A percentile compares a stretch with the other conserved stretches of the same genome.
phyloP scores from a whole-genome alignment of 2,888 invertebrate genomes.

The Drosophila suboccidentalis region DNA sequence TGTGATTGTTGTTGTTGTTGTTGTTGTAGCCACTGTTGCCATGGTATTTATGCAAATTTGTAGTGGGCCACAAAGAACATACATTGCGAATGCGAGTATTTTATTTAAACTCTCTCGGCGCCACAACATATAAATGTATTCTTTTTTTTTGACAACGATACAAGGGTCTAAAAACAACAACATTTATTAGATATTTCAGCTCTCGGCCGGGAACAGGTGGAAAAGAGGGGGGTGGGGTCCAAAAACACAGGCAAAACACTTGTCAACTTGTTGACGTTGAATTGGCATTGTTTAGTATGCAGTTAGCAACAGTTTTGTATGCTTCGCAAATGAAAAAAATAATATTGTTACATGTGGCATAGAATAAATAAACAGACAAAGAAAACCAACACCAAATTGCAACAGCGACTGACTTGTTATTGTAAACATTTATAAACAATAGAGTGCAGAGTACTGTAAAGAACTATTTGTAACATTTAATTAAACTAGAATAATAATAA shows the following conservation, averaged over 20 bases:
- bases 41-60: slow-evolving; percentile 80
- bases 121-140: slow-evolving; percentile 25
- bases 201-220: not conserved
- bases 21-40: slow-evolving; percentile 53
- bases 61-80: slow-evolving; percentile 59
- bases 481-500: not conserved
- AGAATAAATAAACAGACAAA: slow-evolving; percentile 2
- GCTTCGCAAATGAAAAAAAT: not conserved
- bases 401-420: not conserved
- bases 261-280: slow-evolving; percentile 29
- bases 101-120: slow-evolving; percentile 31
- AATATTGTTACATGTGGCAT: slow-evolving; percentile 10
- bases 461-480: not conserved
- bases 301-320: slow-evolving; percentile 17
- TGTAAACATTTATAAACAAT: not conserved
- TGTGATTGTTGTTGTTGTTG: slow-evolving; percentile 38
- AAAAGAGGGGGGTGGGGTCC: not conserved
- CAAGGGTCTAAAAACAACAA: slow-evolving; percentile 20
- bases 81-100: slow-evolving; percentile 44
- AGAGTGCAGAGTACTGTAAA: not conserved
- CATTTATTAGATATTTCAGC: slow-evolving; percentile 25
- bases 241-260: slow-evolving; percentile 16
- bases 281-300: slow-evolving; percentile 21
- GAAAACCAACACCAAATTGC: not conserved
- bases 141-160: not conserved